Base-by-base conservation (phyloP, 2,888 invertebrate genomes). In the Cataglyphis rosenhaueri region DNA sequence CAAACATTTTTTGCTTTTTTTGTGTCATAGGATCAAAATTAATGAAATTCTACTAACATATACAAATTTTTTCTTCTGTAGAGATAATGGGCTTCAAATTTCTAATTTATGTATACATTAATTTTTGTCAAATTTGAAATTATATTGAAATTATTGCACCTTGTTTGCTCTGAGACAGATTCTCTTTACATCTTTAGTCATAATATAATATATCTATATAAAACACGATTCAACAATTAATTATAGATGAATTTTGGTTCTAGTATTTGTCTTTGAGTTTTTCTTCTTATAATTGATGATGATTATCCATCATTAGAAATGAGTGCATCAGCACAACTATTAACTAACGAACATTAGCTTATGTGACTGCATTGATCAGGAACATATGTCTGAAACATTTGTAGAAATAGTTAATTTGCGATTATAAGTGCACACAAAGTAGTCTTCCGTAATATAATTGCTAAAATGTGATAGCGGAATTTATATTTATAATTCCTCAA, bases 131-230 rank as follows among this genome's bases (percentile, higher is more conserved):
- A 79, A 61, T 83, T 79, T 48, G 52, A 32, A 32, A 25, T 25
- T 65, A 62, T 71, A 44, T 74, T 85, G 68, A 48, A 68, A 55
- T 81, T 82, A 48, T 76, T 79, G 74, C 76, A 81, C 65, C 62
- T 65, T 32, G 38, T 65, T 83, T 74, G 83, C 88, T 86, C 83
- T 84, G 85, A 82, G 68, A 85, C 82, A 87, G 84, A 85, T 82
- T 52, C 41, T 48, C n/a, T 83, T 83, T 84, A 87, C 52, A 87
- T 83, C 82, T 84, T 84, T 87, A 89, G 88, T 87, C 70, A 76
- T 81, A 89, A 82, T 87, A 89, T 71, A 89, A 89, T 85, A 89
- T 88, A 90, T 89, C 84, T 89, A 89, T 90, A 89, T 89, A 90
- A 84, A 89, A 89, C n/a, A 52, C 68, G 79, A 86, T 66, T 88